Evolutionary conservation across 2,888 invertebrate species (phyloP), one percentile per base, ranked within the genome.

Genomic region (Cinara cedri): DNA sequence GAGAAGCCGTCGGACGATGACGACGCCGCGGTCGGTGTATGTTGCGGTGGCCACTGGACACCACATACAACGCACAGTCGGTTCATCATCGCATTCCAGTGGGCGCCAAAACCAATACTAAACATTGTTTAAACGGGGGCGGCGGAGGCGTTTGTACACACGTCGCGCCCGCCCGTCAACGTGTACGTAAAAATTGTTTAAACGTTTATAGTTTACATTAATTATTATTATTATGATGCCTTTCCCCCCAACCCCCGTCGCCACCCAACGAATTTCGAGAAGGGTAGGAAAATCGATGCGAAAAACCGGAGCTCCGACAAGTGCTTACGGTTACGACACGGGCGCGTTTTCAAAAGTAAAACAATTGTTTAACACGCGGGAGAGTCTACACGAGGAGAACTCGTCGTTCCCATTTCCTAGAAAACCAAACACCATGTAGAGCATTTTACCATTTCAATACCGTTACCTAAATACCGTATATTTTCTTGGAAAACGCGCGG

Each of bases 41-140:
- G 46, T 49, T 57, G 14, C 14, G 66, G 66, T 51, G 34, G 54
- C 66, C 57, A 65, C n/a, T n/a, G n/a, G n/a, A n/a, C 21, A 51
- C 54, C 34, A 62, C 19, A 44, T 34, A 60, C 62, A 57, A 66
- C 14, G 66, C 49, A 19, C 21, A 34, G 72, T 13, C 55, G 46
- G 63, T n/a, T 70, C 70, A 74, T 60, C 78, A 26, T 49, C 55
- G 24, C 72, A 80, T 80, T 80, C 80, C 71, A 80, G 72, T 80
- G 80, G 72, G 71, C 62, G 62, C 68, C 76, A 78, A 72, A 78
- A 68, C 68, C 68, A 21, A 44, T 49, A 34, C 21, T 46, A 55
- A 24, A 24, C 34, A 19, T 46, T 49, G 19, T 8, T 6, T 4
- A 6, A 34, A 34, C 19, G 9, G 13, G 14, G 8, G 66, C 16